A percentile compares a stretch with the other conserved stretches of the same genome.
Evolutionary conservation across 53 echinoderm and acorn worm genomes (phyloP).

Genomic region (Pentamera pediparva): DNA sequence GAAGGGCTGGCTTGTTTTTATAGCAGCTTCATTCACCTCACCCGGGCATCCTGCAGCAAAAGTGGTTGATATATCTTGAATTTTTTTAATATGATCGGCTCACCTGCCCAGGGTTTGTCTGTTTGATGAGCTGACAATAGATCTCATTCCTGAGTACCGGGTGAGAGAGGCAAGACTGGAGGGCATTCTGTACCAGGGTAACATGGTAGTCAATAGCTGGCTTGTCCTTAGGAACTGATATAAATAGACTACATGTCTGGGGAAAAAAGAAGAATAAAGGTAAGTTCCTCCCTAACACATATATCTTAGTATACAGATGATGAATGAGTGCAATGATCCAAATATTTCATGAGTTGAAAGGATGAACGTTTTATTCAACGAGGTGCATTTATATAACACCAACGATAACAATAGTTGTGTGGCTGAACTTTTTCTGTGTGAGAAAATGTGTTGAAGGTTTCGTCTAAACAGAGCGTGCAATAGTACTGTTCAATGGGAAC

Average conservation of each 20-base stretch:
- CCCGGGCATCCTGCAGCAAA: not conserved
- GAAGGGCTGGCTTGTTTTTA: too few species aligned
- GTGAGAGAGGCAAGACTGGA: conserved; percentile 91
- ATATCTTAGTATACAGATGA: too few species aligned
- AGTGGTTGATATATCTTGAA: not conserved
- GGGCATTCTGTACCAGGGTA: conserved; percentile 90
- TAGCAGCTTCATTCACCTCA: too few species aligned
- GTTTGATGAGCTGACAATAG: conserved; percentile 97
- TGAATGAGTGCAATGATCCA: too few species aligned
- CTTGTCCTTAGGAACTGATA: conserved; percentile 82
- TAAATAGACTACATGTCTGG: conserved; percentile 83
- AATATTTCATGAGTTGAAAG: too few species aligned
- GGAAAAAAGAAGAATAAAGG: not conserved
- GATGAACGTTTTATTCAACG: too few species aligned
- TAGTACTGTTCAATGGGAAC: too few species aligned
- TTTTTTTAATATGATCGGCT: not conserved
- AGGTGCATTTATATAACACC: too few species aligned
- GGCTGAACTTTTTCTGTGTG: too few species aligned
- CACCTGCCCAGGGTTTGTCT: conserved; percentile 61
- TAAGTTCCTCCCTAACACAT: not conserved
- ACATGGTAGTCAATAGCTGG: conserved; percentile 94
- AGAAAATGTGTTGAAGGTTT: too few species aligned
- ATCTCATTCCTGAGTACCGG: conserved; percentile 90
- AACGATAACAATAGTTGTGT: too few species aligned
- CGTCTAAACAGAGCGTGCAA: too few species aligned